Percentiles rank a stretch among this genome's conserved stretches.
phyloP scores from a whole-genome alignment of 2,113 vertebrate genomes.

The Seriola rivoliana region DNA sequence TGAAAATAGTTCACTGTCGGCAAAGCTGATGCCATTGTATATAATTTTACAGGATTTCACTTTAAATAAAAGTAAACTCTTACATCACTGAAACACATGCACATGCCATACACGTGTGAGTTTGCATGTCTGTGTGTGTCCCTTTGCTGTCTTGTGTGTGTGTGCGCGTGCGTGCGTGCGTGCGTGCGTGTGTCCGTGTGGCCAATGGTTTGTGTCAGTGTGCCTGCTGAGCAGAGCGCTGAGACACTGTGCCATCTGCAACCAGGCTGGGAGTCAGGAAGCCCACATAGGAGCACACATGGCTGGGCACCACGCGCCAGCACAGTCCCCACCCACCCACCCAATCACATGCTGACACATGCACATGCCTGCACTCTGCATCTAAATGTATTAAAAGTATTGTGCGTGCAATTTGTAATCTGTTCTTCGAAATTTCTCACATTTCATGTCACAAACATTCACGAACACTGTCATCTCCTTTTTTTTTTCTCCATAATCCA shows the following conservation, averaged over 20 bases:
- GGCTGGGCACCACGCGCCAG: slow-evolving; percentile 70
- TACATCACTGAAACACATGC: background rate
- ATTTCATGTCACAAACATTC: background rate
- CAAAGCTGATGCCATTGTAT: slow-evolving; percentile 8
- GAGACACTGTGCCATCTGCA: slow-evolving; percentile 84
- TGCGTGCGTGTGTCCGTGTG: slow-evolving; percentile 57
- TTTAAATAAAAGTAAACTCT: background rate
- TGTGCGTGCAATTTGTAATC: background rate
- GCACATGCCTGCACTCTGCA: slow-evolving; percentile 18
- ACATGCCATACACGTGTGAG: background rate
- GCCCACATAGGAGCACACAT: slow-evolving; percentile 83
- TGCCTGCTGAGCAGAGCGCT: slow-evolving; percentile 72
- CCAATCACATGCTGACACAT: slow-evolving; percentile 47
- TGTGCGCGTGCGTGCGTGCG: slow-evolving; percentile 9
- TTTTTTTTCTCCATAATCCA: slow-evolving; percentile 7
- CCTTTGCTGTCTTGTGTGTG: slow-evolving; percentile 28
- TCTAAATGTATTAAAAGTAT: background rate
- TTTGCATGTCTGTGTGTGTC: slow-evolving; percentile 20
- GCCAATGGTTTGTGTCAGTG: slow-evolving; percentile 69
- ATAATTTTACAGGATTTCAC: background rate
- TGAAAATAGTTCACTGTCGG: slow-evolving; percentile 46
- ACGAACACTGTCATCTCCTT: background rate
- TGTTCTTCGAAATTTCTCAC: background rate
- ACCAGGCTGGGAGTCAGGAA: slow-evolving; percentile 85
- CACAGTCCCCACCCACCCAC: slow-evolving; percentile 51